These are phyloP conservation scores for Zaprionus inermis DNA, from an alignment of 1,140 invertebrate genomes.

Conservation along the genomic window DNA sequence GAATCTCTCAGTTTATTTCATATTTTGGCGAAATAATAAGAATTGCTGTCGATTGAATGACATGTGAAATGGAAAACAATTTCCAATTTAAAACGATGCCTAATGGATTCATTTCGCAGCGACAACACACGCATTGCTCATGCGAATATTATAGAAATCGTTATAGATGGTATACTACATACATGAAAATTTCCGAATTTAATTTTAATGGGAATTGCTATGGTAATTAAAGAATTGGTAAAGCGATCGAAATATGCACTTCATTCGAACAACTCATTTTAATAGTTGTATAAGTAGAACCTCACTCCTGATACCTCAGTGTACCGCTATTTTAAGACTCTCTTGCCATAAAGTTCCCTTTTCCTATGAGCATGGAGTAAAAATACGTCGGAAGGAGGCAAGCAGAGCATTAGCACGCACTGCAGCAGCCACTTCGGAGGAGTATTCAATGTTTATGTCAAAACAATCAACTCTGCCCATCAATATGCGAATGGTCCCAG, in stretches of 20 bases:
- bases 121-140: not conserved
- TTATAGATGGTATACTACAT: too few species aligned
- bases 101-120: not conserved
- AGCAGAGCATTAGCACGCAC: not conserved
- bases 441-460: constrained; percentile 41
- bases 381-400: not conserved
- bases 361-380: not conserved
- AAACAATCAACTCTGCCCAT: constrained; percentile 46
- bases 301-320: not conserved
- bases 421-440: not conserved
- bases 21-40: not conserved
- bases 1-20: not conserved
- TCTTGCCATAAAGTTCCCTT: not conserved
- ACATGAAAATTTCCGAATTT: not conserved
- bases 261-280: not conserved
- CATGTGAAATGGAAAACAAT: constrained; percentile 6
- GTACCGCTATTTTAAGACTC: not conserved
- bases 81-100: not conserved
- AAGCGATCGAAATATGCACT: not conserved
- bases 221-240: not conserved
- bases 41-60: constrained; percentile 1
- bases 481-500: constrained; percentile 40
- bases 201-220: not conserved
- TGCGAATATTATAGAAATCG: not conserved
- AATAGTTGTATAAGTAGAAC: not conserved